Base-by-base conservation (phyloP, 2,113 vertebrate species). In the Hymenochirus boettgeri region DNA sequence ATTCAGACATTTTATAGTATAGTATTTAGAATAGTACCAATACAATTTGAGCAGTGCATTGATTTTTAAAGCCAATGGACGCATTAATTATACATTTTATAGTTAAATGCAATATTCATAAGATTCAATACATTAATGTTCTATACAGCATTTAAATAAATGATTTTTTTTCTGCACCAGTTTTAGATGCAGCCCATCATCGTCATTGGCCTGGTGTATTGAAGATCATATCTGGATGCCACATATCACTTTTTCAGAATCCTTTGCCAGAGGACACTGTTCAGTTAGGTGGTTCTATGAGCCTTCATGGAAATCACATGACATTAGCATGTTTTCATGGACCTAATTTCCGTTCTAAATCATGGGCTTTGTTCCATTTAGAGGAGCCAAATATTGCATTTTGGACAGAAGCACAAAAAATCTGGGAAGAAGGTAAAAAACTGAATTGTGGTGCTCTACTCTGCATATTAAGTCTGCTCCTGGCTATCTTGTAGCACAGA, bases 381-480 rank as follows among this genome's bases (percentile, higher is more conserved):
- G 95, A 99, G 77, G 95, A 98, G 79, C 95, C 96, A 72, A 98
- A 99, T 80, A 99, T 99, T 71, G 93, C 95, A 22, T 99, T 99
- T 84, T 97, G 92, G 94, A 99, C 96, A 0, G 96, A 99, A 88
- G 96, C 96, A 4, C 96, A 99, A 83, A 98, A 98, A 83, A 93
- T 98, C 76, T 92, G 87, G 89, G 94, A 99, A 82, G 95, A 98
- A 57, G 96, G 95, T 98, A 90, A 21, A n/a, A 19, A 35, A 19
- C 7, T 5, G 10, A 4, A 35, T 11, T 35, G 15, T 35, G 2
- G 10, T 4, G 8, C 33, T 35, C 7, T 35, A 7, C 4, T n/a
- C n/a, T n/a, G n/a, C n/a, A n/a, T n/a, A n/a, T n/a, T n/a, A n/a
- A n/a, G n/a, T n/a, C n/a, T n/a, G n/a, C n/a, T n/a, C n/a, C n/a